Evolutionary conservation across 2,113 vertebrate genomes (phyloP), one percentile per base, ranked within the genome.

Genomic region (Neomonachus schauinslandi): DNA sequence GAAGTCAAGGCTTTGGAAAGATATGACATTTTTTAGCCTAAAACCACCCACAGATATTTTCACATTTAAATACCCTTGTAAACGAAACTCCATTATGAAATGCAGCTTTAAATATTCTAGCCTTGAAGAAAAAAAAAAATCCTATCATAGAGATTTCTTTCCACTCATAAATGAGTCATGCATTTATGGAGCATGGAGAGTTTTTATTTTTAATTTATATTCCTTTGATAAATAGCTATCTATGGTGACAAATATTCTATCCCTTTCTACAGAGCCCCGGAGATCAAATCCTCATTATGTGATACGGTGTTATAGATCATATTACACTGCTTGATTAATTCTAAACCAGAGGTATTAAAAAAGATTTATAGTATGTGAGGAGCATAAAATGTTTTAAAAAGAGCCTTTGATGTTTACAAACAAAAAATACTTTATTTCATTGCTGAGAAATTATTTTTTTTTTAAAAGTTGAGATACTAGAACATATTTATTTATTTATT

Each of bases 351-450:
- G 18, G 85, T 55, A 55, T 91, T 95, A 74, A 67, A 94, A 71
- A 96, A 97, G 91, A 97, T 96, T 96, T 74, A 86, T 3, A 24
- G 42, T 79, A 61, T 82, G 55, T 31, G 76, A 97, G 63, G 55
- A 39, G 63, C 86, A 94, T 91, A 92, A 95, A 82, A 39, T 12
- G 88, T 39, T 92, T 79, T 71, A 22, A 77, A 96, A 83, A 92
- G 65, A 96, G 85, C 11, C 80, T 97, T 97, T 91, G 89, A 97
- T 96, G 93, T 95, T 97, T 83, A 94, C 76, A 51, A 95, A 92
- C 31, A 96, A 96, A 92, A 92, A 94, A 28, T 94, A 93, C 93
- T 96, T 96, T 92, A 97, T 89, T 76, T 95, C 57, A 31, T 36
- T 16, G 18, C 72, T 22, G 31, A 93, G 63, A 89, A 42, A 9